Evolutionary conservation across 2,797 vertebrate species (phyloP), one percentile per base, ranked within the genome.

Genomic region (Hyperoplus immaculatus): DNA sequence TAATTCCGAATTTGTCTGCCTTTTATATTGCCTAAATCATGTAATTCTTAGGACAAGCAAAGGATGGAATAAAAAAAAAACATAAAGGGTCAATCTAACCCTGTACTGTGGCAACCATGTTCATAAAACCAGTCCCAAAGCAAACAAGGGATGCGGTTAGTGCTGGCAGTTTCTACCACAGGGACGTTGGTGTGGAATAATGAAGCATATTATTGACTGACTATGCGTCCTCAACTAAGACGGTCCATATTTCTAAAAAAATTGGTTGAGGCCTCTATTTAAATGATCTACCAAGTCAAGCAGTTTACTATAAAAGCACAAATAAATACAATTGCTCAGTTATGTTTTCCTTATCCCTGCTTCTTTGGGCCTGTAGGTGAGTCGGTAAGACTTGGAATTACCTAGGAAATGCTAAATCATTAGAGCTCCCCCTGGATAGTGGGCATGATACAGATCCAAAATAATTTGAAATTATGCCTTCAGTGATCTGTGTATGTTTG

Each of bases 261-360:
- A 29, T 2, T 29, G 29, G 29, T 51, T 51, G 11, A 75, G 16
- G 16, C 66, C 62, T 72, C 38, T 36, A 21, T 72, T 45, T 51
- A 12, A 73, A 50, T 8, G 3, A 49, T 68, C 50, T 61, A 47
- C 51, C 16, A 63, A 43, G 15, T 75, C 76, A 41, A 51, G 56
- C 57, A 58, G 69, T 87, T 89, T 66, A 80, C 73, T 65, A 71
- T 76, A 41, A 84, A 91, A 90, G 90, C 91, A 92, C 91, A 92
- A 87, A 72, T 15, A 65, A 62, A 69, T 43, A 49, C 41, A 68
- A 58, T 46, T 58, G 36, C 59, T 75, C 14, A 72, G 4, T 70
- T 59, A 5, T 8, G 13, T 67, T 50, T 60, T 70, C 50, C 57
- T 49, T 73, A 46, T 82, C 39, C 47, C 64, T 21, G 81, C 69